Evolutionary conservation across 2,888 invertebrate species (phyloP), one percentile per base, ranked within the genome.

Genomic region (Plagiodera versicolora): DNA sequence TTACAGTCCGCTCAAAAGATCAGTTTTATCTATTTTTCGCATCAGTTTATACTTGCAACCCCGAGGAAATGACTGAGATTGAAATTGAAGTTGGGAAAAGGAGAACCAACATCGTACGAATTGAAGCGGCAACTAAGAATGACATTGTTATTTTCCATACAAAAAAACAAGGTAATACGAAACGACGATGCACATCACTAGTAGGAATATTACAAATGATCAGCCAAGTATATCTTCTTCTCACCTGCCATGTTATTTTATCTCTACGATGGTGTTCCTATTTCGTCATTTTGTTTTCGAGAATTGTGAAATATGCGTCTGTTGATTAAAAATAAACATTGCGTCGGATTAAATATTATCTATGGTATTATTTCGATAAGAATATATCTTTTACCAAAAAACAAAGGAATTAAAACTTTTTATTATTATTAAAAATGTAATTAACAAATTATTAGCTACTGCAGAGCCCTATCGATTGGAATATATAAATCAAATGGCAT

Each of bases 191-290:
- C 60, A 61, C 48, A 52, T 60, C 48, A 54, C 58, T 58, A 61
- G 45, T 39, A 55, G 49, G 55, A 65, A 28, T 51, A 65, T 47
- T 49, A 62, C 56, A 60, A 60, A n/a, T 65, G 62, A 56, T 45
- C 59, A 56, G 20, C 58, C 58, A 60, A 57, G 62, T 57, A 58
- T 55, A 50, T 57, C 57, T 48, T 59, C 59, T 47, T 28, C 17
- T 32, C 35, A 60, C 35, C 56, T 45, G 28, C 24, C 16, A 20
- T 53, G 59, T 59, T 59, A 63, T 56, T 54, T 56, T 32, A 53
- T 51, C 47, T 48, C 18, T 11, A 20, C 44, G 39, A 35, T 53
- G 1, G 14, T 24, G 20, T 51, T 32, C 32, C 18, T 11, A 53
- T 44, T 45, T 39, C 16, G 2, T 44, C 24, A 53, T 53, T n/a